These are phyloP conservation scores for Tiliqua scincoides DNA, from an alignment of 2,113 vertebrate species.

Conservation along the genomic window DNA sequence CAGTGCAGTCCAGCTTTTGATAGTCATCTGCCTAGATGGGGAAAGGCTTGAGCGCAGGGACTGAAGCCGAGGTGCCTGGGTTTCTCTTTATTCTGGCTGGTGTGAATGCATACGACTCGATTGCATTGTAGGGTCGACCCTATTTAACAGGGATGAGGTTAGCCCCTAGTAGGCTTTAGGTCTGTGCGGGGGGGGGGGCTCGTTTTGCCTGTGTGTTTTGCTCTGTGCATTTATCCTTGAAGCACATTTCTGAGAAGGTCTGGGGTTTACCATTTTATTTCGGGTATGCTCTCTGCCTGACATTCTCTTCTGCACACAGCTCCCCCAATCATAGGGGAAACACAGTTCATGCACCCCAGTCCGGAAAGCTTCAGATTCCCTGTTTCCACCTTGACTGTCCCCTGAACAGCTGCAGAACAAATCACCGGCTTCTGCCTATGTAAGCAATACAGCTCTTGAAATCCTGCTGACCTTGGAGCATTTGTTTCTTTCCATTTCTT, in stretches of 20 bases:
- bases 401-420: constrained; percentile 29
- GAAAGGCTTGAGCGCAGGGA: neutral
- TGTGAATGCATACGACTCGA: neutral
- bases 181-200: neutral
- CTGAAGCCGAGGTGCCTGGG: neutral
- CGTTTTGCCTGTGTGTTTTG: neutral
- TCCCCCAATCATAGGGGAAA: neutral
- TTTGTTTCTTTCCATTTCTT: constrained; percentile 20
- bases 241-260: neutral
- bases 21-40: neutral
- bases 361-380: constrained; percentile 14
- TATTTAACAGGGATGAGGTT: neutral
- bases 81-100: neutral
- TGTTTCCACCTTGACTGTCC: neutral
- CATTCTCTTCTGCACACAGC: neutral
- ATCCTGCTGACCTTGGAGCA: constrained; percentile 27
- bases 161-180: too few species aligned
- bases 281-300: neutral
- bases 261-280: neutral
- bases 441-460: constrained; percentile 23
- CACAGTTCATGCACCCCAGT: neutral
- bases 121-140: neutral
- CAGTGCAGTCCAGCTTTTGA: neutral
- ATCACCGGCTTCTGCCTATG: constrained; percentile 10
- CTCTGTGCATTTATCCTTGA: neutral